These are phyloP conservation scores for Leuciscus idus DNA, from an alignment of 2,113 vertebrate genomes.

Conservation along the genomic window DNA sequence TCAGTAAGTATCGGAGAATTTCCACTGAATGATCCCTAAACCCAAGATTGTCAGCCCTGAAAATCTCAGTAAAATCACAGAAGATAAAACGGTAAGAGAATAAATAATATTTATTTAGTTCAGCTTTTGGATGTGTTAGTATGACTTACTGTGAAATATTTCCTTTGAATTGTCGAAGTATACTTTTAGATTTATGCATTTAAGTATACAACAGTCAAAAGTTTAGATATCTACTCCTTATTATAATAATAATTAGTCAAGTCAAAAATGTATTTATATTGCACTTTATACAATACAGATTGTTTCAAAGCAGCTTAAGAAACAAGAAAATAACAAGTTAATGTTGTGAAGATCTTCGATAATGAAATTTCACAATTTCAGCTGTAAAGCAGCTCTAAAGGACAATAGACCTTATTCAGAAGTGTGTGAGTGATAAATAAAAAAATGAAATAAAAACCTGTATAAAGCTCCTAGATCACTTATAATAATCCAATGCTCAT, in stretches of 20 bases:
- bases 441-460: no score
- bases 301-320: neutral
- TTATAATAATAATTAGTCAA: neutral
- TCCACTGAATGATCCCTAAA: neutral
- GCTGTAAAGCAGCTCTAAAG: neutral
- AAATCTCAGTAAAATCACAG: neutral
- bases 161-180: neutral
- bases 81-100: slow-evolving; percentile 4
- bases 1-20: neutral
- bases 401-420: no score
- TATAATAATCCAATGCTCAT: no score
- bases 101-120: neutral
- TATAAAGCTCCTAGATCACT: no score
- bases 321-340: neutral
- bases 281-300: neutral
- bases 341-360: no score
- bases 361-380: neutral
- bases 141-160: neutral
- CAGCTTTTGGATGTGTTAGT: neutral
- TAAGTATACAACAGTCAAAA: neutral
- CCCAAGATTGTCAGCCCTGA: neutral
- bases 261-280: no score
- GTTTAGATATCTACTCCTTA: neutral
- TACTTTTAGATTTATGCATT: neutral
- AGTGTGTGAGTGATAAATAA: no score